Evolutionary conservation across 2,113 vertebrate genomes (phyloP).

Genomic region (Sander vitreus): DNA sequence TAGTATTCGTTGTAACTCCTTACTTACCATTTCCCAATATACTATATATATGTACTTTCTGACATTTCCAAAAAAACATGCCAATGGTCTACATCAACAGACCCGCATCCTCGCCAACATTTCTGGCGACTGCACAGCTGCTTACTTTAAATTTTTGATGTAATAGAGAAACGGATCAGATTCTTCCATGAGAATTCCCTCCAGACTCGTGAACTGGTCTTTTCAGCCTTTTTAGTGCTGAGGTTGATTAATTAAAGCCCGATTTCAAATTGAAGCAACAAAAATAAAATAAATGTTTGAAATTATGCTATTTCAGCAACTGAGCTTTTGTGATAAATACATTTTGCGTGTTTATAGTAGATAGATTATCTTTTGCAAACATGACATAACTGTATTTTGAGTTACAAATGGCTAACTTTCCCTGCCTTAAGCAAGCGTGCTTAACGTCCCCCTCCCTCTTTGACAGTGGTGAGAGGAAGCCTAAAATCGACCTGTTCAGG

Average conservation of each 20-base stretch:
- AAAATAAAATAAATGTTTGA: background rate
- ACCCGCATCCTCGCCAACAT: too few relatives aligned
- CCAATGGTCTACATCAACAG: too few relatives aligned
- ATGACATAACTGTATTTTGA: background rate
- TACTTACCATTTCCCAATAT: too few relatives aligned
- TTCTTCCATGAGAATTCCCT: too few relatives aligned
- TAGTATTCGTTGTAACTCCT: too few relatives aligned
- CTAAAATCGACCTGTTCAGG: slow-evolving; percentile 98
- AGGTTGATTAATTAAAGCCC: background rate
- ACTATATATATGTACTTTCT: too few relatives aligned
- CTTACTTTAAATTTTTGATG: too few relatives aligned
- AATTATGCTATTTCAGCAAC: background rate
- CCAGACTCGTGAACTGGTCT: too few relatives aligned
- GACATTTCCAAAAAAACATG: too few relatives aligned
- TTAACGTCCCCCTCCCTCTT: background rate
- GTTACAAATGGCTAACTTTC: background rate
- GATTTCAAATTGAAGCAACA: background rate
- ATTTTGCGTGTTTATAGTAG: background rate
- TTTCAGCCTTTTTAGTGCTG: background rate
- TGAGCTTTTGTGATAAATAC: background rate
- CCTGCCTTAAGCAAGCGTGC: background rate
- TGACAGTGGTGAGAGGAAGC: slow-evolving; percentile 96
- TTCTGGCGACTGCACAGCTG: too few relatives aligned
- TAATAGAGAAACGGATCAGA: too few relatives aligned
- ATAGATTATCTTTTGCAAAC: background rate